Percentiles rank a stretch among this genome's conserved stretches.
These are phyloP conservation scores for Nerophis ophidion DNA, from an alignment of 2,113 vertebrate genomes.

Conservation along the genomic window DNA sequence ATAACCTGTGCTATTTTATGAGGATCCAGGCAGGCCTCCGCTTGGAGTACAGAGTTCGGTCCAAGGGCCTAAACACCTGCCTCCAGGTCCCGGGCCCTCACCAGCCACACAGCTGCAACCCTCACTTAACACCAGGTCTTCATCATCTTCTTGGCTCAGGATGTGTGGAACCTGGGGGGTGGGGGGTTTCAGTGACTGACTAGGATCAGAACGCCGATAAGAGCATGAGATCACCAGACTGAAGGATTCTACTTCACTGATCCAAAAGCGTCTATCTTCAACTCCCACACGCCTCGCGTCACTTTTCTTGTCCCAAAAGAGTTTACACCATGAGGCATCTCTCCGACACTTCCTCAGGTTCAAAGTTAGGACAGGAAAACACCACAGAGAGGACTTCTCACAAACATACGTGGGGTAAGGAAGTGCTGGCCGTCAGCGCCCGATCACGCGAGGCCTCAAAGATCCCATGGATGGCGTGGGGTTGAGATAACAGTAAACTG, in stretches of 20 bases:
- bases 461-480: slow-evolving; percentile 27
- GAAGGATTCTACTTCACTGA: slow-evolving; percentile 1
- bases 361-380: slow-evolving; percentile 32
- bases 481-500: slow-evolving; percentile 36
- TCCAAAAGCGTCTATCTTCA: neutral
- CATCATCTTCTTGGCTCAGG: slow-evolving; percentile 12
- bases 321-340: slow-evolving; percentile 18
- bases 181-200: slow-evolving; percentile 36
- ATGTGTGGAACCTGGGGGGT: slow-evolving; percentile 28
- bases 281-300: slow-evolving; percentile 1
- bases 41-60: slow-evolving; percentile 50
- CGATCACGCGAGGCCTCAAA: slow-evolving; percentile 38
- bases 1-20: slow-evolving; percentile 36
- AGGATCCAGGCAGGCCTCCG: slow-evolving; percentile 22
- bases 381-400: slow-evolving; percentile 27
- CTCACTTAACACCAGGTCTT: slow-evolving; percentile 69
- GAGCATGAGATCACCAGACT: slow-evolving; percentile 27
- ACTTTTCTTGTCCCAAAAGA: slow-evolving; percentile 25
- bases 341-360: slow-evolving; percentile 25
- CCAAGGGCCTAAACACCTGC: slow-evolving; percentile 47
- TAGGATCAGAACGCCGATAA: slow-evolving; percentile 45
- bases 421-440: slow-evolving; percentile 25
- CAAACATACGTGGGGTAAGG: slow-evolving; percentile 31
- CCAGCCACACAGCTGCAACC: slow-evolving; percentile 72
- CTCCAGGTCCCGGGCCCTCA: slow-evolving; percentile 19